A percentile compares a stretch with the other conserved stretches of the same genome.
These are phyloP conservation scores for Apis cerana DNA, from an alignment of 1,140 invertebrate genomes.

Conservation along the genomic window DNA sequence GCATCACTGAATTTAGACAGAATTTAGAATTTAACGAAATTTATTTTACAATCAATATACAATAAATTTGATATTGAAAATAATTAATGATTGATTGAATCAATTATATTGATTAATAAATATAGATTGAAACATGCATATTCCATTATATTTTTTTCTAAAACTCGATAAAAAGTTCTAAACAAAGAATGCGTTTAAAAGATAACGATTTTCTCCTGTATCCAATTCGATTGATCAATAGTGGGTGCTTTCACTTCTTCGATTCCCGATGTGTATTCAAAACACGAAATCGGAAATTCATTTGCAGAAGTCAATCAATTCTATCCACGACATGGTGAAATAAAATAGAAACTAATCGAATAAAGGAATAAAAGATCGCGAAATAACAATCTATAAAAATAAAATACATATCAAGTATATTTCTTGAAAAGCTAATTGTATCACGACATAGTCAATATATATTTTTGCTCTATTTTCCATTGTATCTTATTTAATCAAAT, in stretches of 20 bases:
- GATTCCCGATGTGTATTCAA: background rate
- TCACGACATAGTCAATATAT: no score
- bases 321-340: background rate
- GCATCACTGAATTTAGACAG: background rate
- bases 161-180: background rate
- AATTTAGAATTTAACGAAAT: background rate
- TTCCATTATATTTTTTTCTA: background rate
- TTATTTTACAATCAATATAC: background rate
- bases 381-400: background rate
- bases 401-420: no score
- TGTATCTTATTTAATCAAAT: no score
- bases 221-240: constrained; percentile 1
- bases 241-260: background rate
- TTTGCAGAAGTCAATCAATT: background rate
- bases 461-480: no score
- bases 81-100: no score
- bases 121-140: no score
- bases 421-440: no score
- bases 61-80: background rate
- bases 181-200: background rate
- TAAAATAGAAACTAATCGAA: background rate
- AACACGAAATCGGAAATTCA: constrained; percentile 14
- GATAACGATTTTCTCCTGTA: background rate
- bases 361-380: background rate
- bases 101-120: no score